Percentiles rank a stretch among this genome's conserved stretches.
These are phyloP conservation scores for Proterorhinus semilunaris DNA, from an alignment of 2,113 vertebrate species.

Conservation along the genomic window DNA sequence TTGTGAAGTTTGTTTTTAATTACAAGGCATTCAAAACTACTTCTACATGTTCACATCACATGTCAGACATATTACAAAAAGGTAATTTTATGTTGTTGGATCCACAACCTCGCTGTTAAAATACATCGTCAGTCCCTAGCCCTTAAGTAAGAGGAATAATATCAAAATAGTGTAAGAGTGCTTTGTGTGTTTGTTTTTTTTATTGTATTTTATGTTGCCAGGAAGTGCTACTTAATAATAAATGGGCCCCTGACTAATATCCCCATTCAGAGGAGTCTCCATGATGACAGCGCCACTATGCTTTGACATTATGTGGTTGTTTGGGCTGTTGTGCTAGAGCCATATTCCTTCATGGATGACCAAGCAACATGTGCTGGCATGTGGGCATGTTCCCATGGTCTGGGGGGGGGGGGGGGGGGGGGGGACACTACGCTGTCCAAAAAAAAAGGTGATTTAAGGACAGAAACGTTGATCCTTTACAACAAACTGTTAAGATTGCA, in stretches of 20 bases:
- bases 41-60: neutral
- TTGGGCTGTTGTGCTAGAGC: conserved; percentile 22
- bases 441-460: neutral
- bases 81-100: neutral
- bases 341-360: conserved; percentile 36
- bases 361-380: conserved; percentile 14
- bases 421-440: neutral
- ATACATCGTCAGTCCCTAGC: neutral
- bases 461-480: neutral
- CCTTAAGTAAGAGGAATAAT: neutral
- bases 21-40: neutral
- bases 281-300: conserved; percentile 19
- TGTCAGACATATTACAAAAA: neutral
- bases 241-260: neutral
- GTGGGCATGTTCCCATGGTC: neutral
- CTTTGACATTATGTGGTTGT: conserved; percentile 15
- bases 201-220: neutral
- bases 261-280: conserved; percentile 15
- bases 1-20: conserved; percentile 17
- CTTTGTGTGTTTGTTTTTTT: neutral
- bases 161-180: neutral
- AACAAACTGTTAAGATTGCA: neutral
- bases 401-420: no score
- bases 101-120: neutral
- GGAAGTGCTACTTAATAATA: neutral